These are phyloP conservation scores for Oceanites oceanicus DNA, from an alignment of 2,113 vertebrate genomes.

Conservation along the genomic window DNA sequence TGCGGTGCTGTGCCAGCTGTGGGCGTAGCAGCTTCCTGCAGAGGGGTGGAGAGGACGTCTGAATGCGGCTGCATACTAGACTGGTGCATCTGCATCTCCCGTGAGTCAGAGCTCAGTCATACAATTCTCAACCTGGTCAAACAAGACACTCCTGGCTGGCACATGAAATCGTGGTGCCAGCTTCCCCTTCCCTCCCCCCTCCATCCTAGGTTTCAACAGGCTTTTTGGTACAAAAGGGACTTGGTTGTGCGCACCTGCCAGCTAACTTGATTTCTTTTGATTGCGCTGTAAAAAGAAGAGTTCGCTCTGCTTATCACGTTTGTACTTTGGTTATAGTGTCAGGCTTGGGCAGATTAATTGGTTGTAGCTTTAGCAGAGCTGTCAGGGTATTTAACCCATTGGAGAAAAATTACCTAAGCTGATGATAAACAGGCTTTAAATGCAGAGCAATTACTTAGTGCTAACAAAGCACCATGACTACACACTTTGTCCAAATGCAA, in stretches of 20 bases:
- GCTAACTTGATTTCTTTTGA: conserved; percentile 21
- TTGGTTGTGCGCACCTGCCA: conserved; percentile 16
- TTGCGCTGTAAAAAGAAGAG: background rate
- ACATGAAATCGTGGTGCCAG: background rate
- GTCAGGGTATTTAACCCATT: conserved; percentile 47
- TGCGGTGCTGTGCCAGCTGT: background rate
- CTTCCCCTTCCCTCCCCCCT: background rate
- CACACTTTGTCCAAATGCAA: conserved; percentile 45
- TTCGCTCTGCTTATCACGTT: conserved; percentile 43
- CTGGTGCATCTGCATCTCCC: background rate
- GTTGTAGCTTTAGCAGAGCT: conserved; percentile 43
- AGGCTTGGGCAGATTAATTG: conserved; percentile 52
- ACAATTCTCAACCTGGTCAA: background rate
- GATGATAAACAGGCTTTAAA: conserved; percentile 59
- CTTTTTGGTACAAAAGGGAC: conserved; percentile 10
- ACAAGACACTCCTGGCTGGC: background rate
- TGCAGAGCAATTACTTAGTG: conserved; percentile 60
- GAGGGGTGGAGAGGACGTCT: background rate
- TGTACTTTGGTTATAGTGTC: conserved; percentile 61
- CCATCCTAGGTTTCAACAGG: background rate
- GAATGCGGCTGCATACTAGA: background rate
- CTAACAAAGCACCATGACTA: conserved; percentile 66
- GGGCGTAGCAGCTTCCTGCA: conserved; percentile 16
- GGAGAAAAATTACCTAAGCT: conserved; percentile 54
- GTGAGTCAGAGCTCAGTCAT: conserved; percentile 23